Conservation (phyloP, 2,888 invertebrate genomes). For the Leptinotarsa juncta region DNA sequence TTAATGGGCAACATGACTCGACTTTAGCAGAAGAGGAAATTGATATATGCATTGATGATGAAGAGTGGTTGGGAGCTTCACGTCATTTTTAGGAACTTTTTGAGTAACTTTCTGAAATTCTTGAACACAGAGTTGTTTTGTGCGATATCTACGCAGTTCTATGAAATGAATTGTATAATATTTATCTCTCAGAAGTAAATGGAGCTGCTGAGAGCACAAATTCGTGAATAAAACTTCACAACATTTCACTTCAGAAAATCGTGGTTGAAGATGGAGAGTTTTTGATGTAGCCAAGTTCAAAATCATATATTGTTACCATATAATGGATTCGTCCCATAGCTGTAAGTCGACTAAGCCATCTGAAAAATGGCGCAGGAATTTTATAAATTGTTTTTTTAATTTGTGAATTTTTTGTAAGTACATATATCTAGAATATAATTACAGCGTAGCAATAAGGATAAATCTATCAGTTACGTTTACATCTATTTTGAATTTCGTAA, state of each 20-base stretch:
- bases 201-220: neutral
- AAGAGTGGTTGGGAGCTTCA: neutral
- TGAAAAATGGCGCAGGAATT: no score
- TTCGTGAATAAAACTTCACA: neutral
- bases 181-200: neutral
- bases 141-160: neutral
- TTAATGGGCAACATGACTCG: slow-evolving; percentile 36
- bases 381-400: no score
- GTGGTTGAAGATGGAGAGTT: no score
- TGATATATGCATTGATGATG: slow-evolving; percentile 14
- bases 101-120: neutral
- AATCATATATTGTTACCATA: no score
- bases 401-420: no score
- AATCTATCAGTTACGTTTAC: no score
- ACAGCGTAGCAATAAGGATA: no score
- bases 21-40: slow-evolving; percentile 17
- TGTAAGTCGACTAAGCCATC: no score
- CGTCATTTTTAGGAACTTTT: neutral
- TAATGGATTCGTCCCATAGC: no score
- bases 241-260: neutral
- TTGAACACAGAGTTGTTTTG: neutral
- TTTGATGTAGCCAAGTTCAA: no score
- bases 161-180: neutral
- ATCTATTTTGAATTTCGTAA: no score
- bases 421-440: no score